Percentiles rank a stretch among this genome's conserved stretches.
phyloP scores from a whole-genome alignment of 2,888 invertebrate species.

The Stramonita haemastoma region DNA sequence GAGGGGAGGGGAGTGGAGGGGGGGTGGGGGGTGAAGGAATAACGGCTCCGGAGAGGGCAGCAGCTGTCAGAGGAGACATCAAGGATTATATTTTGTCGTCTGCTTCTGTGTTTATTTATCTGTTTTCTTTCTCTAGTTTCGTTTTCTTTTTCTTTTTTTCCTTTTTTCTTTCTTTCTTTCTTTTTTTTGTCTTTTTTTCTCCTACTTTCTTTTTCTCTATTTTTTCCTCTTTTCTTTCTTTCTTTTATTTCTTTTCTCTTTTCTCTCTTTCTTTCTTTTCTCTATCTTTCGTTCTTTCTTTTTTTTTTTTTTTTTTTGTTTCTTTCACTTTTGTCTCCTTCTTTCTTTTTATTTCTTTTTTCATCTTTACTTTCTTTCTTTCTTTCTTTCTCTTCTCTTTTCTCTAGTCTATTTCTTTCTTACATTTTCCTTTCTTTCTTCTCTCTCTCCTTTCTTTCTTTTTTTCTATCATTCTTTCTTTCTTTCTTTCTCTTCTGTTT shows the following conservation, averaged over 20 bases:
- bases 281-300: no score
- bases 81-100: slow-evolving; percentile 36
- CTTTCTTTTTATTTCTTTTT: neutral
- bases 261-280: neutral
- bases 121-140: neutral
- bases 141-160: neutral
- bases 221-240: neutral
- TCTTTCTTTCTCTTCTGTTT: neutral
- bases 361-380: neutral
- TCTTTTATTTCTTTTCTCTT: neutral
- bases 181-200: neutral
- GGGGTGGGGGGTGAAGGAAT: neutral
- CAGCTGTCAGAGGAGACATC: slow-evolving; percentile 34
- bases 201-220: neutral
- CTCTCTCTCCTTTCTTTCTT: neutral
- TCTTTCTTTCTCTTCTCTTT: neutral
- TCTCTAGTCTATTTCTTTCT: neutral
- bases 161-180: neutral
- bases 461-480: neutral
- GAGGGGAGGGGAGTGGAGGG: neutral
- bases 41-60: neutral
- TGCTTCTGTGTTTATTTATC: slow-evolving; percentile 23
- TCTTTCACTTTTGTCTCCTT: neutral
- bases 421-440: neutral
- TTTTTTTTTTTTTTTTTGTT: neutral